Base-by-base conservation (phyloP, 2,797 vertebrate species). In the Naso thynnoides region DNA sequence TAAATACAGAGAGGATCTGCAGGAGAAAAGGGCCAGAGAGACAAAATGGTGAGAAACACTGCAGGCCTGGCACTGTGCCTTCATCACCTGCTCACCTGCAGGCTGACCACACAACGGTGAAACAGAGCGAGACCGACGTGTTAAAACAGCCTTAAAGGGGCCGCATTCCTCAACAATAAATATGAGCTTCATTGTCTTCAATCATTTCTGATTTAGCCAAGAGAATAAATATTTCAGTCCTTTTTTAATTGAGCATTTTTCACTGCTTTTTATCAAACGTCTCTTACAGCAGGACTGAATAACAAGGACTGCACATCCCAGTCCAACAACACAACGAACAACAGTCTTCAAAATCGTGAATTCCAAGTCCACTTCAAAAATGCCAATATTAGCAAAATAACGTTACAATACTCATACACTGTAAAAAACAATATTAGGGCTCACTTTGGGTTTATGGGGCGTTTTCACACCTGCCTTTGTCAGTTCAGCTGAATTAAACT, bases 31-130 rank as follows among this genome's bases (percentile, higher is more conserved):
- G 27, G 18, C 6, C 31, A 27, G 18, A 8, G 31, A 31, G 47
- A 64, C 14, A 66, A 33, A 52, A n/a, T 33, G 45, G 4, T 23
- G 9, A 36, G 23, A 80, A 73, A 64, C 52, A 73, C 85, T 84
- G 87, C 85, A 85, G 74, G 68, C 72, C 41, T 84, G 83, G 83
- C 81, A 3, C 15, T 0, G 3, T 16, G 72, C 74, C 82, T 58
- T 27, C 65, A 67, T 79, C 76, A 70, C 63, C 66, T 59, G 47
- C 71, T 56, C 38, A 45, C 3, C 58, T 21, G 61, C 23, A 39
- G 80, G 70, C 73, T 61, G 62, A 3, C 47, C 63, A 58, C 72
- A 75, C 36, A 69, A 42, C 52, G 60, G 77, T 77, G 55, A 73
- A 4, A 38, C 52, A 45, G 61, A 70, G 23, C 73, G 52, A 24